Evolutionary conservation across 2,797 vertebrate species (phyloP).

Genomic region (Dendrocincla fuliginosa): DNA sequence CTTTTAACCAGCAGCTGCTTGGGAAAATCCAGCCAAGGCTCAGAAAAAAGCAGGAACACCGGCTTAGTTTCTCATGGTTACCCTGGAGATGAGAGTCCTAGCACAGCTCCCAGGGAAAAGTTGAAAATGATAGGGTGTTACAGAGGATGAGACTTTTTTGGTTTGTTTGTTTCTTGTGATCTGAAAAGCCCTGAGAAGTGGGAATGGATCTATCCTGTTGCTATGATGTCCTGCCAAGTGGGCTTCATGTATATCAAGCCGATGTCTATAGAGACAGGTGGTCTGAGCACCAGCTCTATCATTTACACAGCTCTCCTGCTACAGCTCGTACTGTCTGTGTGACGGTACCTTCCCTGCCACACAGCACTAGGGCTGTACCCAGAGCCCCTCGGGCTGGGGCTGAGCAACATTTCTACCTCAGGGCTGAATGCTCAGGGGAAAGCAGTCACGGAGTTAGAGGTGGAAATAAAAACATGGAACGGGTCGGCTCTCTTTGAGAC

Average conservation of each 20-base stretch:
- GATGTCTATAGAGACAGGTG: accelerated
- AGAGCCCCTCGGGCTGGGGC: background rate
- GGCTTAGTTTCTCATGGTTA: conserved; percentile 9
- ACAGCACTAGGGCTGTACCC: accelerated
- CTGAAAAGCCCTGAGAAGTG: background rate
- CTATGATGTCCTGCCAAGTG: background rate
- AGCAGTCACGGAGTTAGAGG: accelerated
- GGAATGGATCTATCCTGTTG: background rate
- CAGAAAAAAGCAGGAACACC: background rate
- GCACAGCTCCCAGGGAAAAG: background rate
- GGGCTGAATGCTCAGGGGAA: accelerated
- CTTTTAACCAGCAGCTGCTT: conserved; percentile 22
- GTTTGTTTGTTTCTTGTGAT: background rate
- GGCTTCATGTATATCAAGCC: background rate
- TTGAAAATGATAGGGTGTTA: background rate
- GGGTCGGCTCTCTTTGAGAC: background rate
- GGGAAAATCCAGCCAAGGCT: background rate
- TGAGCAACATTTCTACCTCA: background rate
- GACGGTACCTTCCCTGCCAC: background rate
- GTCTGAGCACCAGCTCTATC: background rate
- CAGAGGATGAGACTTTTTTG: background rate
- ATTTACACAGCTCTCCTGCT: accelerated
- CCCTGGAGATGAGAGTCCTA: background rate
- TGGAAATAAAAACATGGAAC: background rate
- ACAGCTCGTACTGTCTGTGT: accelerated